Evolutionary conservation across 2,888 invertebrate species (phyloP).

Genomic region (Euplexia lucipara): DNA sequence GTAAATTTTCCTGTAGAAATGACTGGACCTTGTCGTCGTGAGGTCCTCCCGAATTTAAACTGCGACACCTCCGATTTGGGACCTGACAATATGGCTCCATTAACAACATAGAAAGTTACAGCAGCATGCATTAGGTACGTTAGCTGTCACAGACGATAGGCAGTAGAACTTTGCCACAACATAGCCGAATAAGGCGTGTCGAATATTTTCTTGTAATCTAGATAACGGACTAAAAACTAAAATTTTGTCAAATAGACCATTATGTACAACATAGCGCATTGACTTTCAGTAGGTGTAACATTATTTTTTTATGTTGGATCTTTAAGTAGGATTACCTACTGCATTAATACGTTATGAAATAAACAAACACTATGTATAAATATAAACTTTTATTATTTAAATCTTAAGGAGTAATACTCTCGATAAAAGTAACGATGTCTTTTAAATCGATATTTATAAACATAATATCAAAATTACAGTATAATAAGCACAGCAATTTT

Average conservation of each 20-base stretch:
- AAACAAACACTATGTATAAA: constrained; percentile 69
- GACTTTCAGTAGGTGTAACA: neutral
- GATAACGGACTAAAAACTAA: too few relatives aligned
- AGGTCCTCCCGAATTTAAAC: constrained; percentile 74
- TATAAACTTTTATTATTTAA: constrained; percentile 85
- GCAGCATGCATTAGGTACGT: neutral
- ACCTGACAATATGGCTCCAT: constrained; percentile 67
- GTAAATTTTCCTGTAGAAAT: constrained; percentile 76
- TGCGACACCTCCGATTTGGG: constrained; percentile 64
- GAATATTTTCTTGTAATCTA: too few relatives aligned
- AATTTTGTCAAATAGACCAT: too few relatives aligned
- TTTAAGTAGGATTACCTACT: neutral
- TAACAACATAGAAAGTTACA: constrained; percentile 33
- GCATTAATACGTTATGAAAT: constrained; percentile 16
- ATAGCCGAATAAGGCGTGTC: neutral
- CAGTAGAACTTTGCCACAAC: neutral
- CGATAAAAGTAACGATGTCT: constrained; percentile 85
- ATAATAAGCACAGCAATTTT: constrained; percentile 76
- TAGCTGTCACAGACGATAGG: neutral
- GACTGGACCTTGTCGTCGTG: constrained; percentile 70
- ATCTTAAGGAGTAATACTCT: constrained; percentile 86
- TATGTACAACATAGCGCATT: neutral
- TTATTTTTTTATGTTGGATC: neutral
- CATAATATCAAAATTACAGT: constrained; percentile 78
- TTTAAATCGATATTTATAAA: constrained; percentile 78